Evolutionary conservation across 2,113 vertebrate species (phyloP).

Genomic region (Ailurus styani): DNA sequence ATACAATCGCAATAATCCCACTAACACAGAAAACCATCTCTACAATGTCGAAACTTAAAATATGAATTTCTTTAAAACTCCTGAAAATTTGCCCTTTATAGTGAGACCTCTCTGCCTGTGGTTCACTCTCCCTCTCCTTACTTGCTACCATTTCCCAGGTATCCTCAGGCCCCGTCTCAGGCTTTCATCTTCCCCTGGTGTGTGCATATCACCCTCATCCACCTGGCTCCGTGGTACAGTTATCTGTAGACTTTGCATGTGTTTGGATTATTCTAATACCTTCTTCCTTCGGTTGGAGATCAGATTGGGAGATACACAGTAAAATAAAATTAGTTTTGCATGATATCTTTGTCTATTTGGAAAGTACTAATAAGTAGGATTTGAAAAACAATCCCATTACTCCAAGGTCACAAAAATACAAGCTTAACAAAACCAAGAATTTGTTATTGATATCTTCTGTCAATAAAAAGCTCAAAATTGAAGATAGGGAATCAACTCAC

Average conservation of each 20-base stretch:
- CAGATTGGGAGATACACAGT: not conserved
- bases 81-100: not conserved
- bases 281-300: not conserved
- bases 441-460: not conserved
- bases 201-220: not conserved
- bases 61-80: not conserved
- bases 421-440: not conserved
- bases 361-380: not conserved
- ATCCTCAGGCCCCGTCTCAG: accelerated
- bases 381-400: not conserved
- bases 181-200: not conserved
- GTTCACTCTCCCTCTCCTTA: not conserved
- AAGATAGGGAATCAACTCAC: not conserved
- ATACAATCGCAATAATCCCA: not conserved
- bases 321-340: not conserved
- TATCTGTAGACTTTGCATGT: not conserved
- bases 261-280: not conserved
- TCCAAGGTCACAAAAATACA: not conserved
- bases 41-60: not conserved
- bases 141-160: not conserved
- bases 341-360: not conserved
- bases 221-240: not conserved
- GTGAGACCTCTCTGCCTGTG: accelerated
- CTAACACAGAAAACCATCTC: not conserved
- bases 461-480: not conserved